A percentile compares a stretch with the other conserved stretches of the same genome.
These are phyloP conservation scores for Neotragus moschatus DNA, from an alignment of 2,113 vertebrate genomes.

Conservation along the genomic window DNA sequence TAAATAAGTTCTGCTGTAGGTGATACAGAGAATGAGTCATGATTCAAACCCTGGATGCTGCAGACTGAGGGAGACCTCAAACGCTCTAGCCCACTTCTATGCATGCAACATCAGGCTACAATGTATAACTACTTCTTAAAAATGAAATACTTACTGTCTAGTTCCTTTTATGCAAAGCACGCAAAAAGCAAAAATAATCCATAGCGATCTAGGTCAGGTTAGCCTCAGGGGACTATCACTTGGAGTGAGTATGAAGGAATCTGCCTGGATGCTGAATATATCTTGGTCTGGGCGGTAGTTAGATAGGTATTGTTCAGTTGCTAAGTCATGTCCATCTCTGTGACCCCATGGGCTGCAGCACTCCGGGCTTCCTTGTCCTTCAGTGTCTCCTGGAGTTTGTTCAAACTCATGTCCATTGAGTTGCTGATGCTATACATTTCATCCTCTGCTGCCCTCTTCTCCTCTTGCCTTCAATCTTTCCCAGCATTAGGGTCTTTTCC, in stretches of 20 bases:
- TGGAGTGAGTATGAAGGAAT: background rate
- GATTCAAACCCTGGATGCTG: background rate
- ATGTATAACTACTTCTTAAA: background rate
- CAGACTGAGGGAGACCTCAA: background rate
- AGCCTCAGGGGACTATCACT: background rate
- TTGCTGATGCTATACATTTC: background rate
- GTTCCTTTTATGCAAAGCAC: background rate
- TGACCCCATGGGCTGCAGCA: background rate
- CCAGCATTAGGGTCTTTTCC: background rate
- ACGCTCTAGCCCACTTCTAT: background rate
- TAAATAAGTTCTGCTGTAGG: background rate
- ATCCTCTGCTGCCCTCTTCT: background rate
- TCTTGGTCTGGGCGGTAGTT: background rate
- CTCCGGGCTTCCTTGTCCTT: background rate
- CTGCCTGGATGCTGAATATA: background rate
- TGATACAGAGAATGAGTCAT: background rate
- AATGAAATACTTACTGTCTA: background rate
- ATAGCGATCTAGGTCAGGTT: background rate
- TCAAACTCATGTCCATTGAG: background rate
- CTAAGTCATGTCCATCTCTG: background rate
- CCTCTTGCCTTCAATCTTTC: background rate
- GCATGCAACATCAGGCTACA: background rate
- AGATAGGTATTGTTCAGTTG: background rate
- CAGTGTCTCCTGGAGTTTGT: background rate
- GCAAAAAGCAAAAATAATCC: background rate